phyloP scores from a whole-genome alignment of 1,140 invertebrate species.

The Atta colombica region DNA sequence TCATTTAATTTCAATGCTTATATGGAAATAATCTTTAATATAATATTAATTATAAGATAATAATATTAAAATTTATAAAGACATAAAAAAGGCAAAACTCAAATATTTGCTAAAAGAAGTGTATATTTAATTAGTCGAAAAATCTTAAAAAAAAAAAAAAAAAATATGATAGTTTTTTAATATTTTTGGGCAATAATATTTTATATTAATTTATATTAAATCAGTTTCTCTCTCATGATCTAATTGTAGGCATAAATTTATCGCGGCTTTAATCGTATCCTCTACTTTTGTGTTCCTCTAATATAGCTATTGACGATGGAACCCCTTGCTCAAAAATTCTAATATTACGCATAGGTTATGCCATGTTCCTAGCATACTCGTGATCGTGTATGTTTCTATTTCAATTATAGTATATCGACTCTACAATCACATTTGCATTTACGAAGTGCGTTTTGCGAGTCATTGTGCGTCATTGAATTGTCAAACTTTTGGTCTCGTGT shows the following conservation, averaged over 20 bases:
- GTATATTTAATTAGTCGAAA: not conserved
- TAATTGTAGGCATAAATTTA: conserved; percentile 21
- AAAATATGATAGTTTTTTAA: not conserved
- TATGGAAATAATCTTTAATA: conserved; percentile 4
- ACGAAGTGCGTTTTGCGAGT: conserved; percentile 85
- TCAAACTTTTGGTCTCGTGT: conserved; percentile 73
- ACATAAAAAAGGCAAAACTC: not conserved
- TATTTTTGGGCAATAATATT: not conserved
- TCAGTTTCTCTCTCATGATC: conserved; percentile 13
- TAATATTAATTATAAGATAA: conserved; percentile 15
- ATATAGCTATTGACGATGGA: conserved; percentile 16
- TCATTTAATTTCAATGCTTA: not conserved
- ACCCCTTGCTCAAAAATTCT: conserved; percentile 59
- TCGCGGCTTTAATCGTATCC: not conserved
- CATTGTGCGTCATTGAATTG: conserved; percentile 86
- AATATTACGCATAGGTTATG: conserved; percentile 67
- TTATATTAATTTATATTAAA: conserved; percentile 2
- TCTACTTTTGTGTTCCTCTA: conserved; percentile 37
- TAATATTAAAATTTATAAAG: not conserved
- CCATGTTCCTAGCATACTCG: conserved; percentile 32
- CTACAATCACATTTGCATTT: conserved; percentile 86
- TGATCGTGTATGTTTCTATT: conserved; percentile 65
- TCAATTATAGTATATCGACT: conserved; percentile 72
- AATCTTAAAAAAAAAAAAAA: not conserved
- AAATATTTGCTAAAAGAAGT: not conserved